Conservation (phyloP, 1,140 invertebrate genomes). For the Drosophila watanabei region DNA sequence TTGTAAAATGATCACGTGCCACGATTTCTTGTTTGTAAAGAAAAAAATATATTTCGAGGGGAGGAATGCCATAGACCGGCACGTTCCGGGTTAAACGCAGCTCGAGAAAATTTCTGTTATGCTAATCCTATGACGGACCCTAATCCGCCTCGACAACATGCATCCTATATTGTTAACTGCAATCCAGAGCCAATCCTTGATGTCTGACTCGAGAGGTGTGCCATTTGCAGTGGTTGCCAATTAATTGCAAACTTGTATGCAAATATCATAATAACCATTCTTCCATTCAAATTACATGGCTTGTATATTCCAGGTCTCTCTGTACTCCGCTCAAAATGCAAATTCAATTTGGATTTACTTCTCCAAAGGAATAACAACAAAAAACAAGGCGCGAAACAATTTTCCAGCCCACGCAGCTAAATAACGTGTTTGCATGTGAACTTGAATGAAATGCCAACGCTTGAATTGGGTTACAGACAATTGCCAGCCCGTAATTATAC, state of each 20-base stretch:
- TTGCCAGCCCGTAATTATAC: slow-evolving; percentile 53
- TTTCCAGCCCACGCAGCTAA: slow-evolving; percentile 71
- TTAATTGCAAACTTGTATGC: slow-evolving; percentile 82
- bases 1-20: slow-evolving; percentile 77
- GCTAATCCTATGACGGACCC: slow-evolving; percentile 56
- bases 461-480: slow-evolving; percentile 79
- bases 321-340: slow-evolving; percentile 26
- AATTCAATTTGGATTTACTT: slow-evolving; percentile 44
- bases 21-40: slow-evolving; percentile 41
- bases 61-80: slow-evolving; percentile 56
- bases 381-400: slow-evolving; percentile 75
- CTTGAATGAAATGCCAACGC: slow-evolving; percentile 76
- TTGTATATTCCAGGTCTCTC: slow-evolving; percentile 37
- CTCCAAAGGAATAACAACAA: slow-evolving; percentile 4
- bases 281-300: slow-evolving; percentile 55
- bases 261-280: slow-evolving; percentile 77
- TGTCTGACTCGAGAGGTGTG: slow-evolving; percentile 63
- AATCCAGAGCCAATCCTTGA: slow-evolving; percentile 64
- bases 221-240: slow-evolving; percentile 61
- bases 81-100: slow-evolving; percentile 60
- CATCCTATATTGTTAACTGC: slow-evolving; percentile 9
- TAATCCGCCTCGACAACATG: slow-evolving; percentile 31
- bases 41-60: slow-evolving; percentile 17
- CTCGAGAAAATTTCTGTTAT: slow-evolving; percentile 76
- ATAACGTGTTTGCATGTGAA: slow-evolving; percentile 66